Conservation (phyloP, 2,113 vertebrate species). For the Varanus salvator region DNA sequence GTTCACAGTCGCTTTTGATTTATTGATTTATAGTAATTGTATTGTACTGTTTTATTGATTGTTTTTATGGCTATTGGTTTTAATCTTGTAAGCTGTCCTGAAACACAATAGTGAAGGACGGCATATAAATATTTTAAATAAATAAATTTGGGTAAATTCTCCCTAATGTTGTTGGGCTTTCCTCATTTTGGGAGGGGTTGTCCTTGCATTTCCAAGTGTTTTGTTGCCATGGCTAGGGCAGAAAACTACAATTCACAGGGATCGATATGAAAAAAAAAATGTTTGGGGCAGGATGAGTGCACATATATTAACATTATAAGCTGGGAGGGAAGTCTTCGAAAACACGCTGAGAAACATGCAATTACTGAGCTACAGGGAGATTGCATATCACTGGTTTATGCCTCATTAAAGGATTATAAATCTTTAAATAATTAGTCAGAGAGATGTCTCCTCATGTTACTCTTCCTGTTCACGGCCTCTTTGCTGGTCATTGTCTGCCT, state of each 20-base stretch:
- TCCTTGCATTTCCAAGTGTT: not conserved
- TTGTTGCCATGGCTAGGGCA: not conserved
- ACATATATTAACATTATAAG: not conserved
- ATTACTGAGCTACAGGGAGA: not conserved
- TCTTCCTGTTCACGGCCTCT: not conserved
- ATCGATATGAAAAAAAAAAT: not conserved
- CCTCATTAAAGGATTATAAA: not conserved
- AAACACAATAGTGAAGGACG: too few species aligned
- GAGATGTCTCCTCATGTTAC: not conserved
- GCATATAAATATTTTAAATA: too few species aligned
- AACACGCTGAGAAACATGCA: not conserved
- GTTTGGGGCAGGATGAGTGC: not conserved
- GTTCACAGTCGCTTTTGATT: too few species aligned
- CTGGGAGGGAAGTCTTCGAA: not conserved
- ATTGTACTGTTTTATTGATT: too few species aligned
- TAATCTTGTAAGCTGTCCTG: too few species aligned
- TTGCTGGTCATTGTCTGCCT: not conserved
- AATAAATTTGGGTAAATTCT: not conserved
- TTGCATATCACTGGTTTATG: not conserved
- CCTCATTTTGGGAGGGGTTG: not conserved
- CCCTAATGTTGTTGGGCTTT: too few species aligned
- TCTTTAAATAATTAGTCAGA: not conserved
- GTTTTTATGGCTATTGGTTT: too few species aligned
- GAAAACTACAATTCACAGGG: not conserved
- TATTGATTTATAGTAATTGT: too few species aligned